Conservation (phyloP, 2,888 invertebrate genomes). For the Caenorhabditis imperialis region DNA sequence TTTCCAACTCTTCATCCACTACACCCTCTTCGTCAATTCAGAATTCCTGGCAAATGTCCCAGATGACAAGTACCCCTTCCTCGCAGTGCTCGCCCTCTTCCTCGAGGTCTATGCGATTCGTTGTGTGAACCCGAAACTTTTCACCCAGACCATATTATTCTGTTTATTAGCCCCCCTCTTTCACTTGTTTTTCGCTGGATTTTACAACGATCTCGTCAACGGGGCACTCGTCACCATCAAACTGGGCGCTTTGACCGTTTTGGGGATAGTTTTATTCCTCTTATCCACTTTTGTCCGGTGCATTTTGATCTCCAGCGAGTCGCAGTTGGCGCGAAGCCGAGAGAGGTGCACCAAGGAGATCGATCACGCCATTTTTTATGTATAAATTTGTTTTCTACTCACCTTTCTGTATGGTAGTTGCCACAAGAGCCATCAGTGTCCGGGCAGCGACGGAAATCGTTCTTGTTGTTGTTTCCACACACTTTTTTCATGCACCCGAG, state of each 20-base stretch:
- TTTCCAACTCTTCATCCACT: conserved; percentile 44
- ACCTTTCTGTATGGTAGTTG: conserved; percentile 69
- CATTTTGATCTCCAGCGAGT: conserved; percentile 31
- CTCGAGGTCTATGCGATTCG: conserved; percentile 35
- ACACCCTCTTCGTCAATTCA: conserved; percentile 29
- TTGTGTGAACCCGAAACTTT: conserved; percentile 28
- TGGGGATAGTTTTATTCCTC: conserved; percentile 34
- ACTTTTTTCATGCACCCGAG: conserved; percentile 72
- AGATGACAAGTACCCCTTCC: conserved; percentile 47
- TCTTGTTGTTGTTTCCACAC: conserved; percentile 68
- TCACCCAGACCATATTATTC: conserved; percentile 32
- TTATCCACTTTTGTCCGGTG: conserved; percentile 31
- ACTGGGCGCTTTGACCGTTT: conserved; percentile 26
- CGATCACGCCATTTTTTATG: conserved; percentile 41
- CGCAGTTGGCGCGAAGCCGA: conserved; percentile 23
- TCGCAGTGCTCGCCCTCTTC: conserved; percentile 19
- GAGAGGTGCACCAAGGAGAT: conserved; percentile 33
- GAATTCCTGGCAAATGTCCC: conserved; percentile 28
- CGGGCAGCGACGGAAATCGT: conserved; percentile 69
- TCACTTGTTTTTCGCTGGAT: conserved; percentile 38
- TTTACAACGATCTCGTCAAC: conserved; percentile 43
- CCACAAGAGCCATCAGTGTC: conserved; percentile 72
- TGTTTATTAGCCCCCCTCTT: conserved; percentile 23
- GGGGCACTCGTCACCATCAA: conserved; percentile 19
- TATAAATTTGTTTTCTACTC: conserved; percentile 11